Conservation (phyloP, 2,888 invertebrate genomes). For the Podotricha telesiphe region DNA sequence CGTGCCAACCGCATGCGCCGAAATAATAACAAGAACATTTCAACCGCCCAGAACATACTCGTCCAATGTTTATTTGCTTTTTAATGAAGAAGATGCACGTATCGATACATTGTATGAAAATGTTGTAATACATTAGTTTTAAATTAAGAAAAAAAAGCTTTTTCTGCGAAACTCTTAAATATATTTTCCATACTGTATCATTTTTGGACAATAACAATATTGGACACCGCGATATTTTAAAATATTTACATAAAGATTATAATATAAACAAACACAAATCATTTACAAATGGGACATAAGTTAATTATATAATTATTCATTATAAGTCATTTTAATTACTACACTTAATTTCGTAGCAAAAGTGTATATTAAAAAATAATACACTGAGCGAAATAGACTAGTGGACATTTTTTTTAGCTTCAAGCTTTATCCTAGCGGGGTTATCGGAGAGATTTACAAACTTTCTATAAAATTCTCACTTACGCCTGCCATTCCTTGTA, state of each 20-base stretch:
- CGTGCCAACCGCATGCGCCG: constrained; percentile 67
- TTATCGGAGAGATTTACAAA: no score
- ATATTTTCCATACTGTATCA: neutral
- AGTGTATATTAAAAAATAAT: no score
- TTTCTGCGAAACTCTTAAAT: neutral
- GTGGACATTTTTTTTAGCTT: no score
- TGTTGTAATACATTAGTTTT: constrained; percentile 6
- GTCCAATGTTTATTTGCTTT: constrained; percentile 43
- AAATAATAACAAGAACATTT: constrained; percentile 55
- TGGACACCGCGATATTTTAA: no score
- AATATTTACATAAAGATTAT: neutral
- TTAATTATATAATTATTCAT: neutral
- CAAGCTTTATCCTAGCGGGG: no score
- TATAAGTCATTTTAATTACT: neutral
- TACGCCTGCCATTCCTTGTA: no score
- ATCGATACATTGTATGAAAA: constrained; percentile 8
- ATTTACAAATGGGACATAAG: neutral
- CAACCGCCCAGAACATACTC: constrained; percentile 40
- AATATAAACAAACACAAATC: neutral
- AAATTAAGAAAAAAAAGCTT: neutral
- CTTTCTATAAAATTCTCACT: no score
- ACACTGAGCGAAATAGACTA: no score
- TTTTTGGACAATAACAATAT: no score
- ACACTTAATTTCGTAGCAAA: neutral
- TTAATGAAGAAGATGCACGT: constrained; percentile 28